Percentiles rank a stretch among this genome's conserved stretches.
Conservation (phyloP, 23 tunicate genomes). For the Halocynthia roretzi region DNA sequence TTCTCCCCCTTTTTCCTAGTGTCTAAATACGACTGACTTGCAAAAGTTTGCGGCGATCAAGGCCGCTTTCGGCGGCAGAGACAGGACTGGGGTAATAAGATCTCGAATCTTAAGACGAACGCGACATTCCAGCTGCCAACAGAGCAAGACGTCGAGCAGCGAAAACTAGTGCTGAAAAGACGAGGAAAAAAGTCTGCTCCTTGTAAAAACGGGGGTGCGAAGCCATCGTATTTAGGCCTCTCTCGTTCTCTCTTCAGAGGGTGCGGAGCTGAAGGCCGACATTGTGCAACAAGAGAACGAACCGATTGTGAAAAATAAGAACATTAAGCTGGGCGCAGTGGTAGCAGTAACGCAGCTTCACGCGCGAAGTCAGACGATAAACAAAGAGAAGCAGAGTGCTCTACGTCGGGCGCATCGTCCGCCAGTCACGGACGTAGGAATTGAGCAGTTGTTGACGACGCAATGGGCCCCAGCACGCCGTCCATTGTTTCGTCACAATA, state of each 20-base stretch:
- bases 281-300: conserved; percentile 4
- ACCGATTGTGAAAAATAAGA: conserved; percentile 4
- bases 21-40: not conserved
- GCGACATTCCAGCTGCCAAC: not conserved
- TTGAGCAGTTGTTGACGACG: conserved; percentile 86
- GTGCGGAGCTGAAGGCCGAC: conserved; percentile 17
- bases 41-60: conserved; percentile 4
- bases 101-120: not conserved
- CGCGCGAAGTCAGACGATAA: conserved; percentile 14
- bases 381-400: not conserved
- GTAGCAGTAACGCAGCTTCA: conserved; percentile 11
- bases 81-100: not conserved
- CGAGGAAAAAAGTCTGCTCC: not conserved
- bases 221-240: not conserved
- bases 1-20: no score
- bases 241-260: conserved; percentile 25
- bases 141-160: conserved; percentile 3
- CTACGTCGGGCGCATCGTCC: conserved; percentile 38
- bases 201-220: not conserved
- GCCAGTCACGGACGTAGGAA: conserved; percentile 67
- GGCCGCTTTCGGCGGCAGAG: not conserved
- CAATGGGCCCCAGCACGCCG: conserved; percentile 99
- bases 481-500: conserved; percentile 98
- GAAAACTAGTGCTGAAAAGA: not conserved
- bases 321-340: conserved; percentile 24